Evolutionary conservation across 1,140 invertebrate genomes (phyloP), one percentile per base, ranked within the genome.

Genomic region (Harlomillsia oculata): DNA sequence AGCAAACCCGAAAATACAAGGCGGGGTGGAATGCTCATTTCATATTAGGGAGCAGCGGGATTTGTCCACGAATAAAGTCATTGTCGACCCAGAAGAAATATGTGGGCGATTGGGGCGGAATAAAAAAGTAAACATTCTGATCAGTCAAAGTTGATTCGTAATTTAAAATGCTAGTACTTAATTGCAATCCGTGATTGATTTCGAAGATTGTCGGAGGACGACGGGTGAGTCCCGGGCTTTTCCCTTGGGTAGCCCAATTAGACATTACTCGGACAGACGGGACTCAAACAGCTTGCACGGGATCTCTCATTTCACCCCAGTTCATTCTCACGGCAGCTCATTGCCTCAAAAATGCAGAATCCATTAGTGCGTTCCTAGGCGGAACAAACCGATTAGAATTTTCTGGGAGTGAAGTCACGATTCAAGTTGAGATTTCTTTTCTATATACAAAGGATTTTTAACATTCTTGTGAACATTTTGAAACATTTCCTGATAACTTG

Each of bases 321-420:
- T 65, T 45, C 46, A 53, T 65, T 20, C 43, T 65, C 3, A 65
- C 56, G 3, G 63, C 63, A 8, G 60, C 59, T 20, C 59, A 61
- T 32, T 61, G 63, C 43, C 43, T 61, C n/a, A 61, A 61, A 53
- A 34, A 48, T 13, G 41, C 59, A n/a, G 63, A 65, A 36, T 62
- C 59, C n/a, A 51, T 65, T 28, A 65, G 63, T 30, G 60, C 56
- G 11, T 65, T 56, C 30, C 29, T 65, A 44, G 63, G 63, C 32
- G 63, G 63, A 36, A 56, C 63, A 5, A 60, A 65, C 29, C 41
- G 63, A 26, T 16, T 43, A 3, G 53, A 59, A 18, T 59, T 62
- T 26, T 52, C 43, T 4, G 63, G 63, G 28, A 32, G 30, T 3
- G 63, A 65, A 49, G 25, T 65, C 5, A 48, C 41, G 1, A 39